phyloP scores from a whole-genome alignment of 2,113 vertebrate species.

The Cichladusa arquata region DNA sequence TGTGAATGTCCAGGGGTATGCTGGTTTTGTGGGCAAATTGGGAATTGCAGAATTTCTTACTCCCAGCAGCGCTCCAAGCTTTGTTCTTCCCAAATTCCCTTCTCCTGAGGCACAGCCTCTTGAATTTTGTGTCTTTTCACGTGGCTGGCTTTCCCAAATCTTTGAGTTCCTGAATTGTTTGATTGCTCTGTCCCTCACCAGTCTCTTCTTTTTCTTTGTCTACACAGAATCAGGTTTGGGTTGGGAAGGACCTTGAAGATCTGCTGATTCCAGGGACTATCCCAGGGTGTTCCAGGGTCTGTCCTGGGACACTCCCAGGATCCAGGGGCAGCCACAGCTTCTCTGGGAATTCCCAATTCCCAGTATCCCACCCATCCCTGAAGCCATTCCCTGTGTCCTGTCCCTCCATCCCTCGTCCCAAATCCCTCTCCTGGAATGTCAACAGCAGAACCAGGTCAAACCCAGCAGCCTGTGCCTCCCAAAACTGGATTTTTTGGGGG shows the following conservation, averaged over 20 bases:
- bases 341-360: background rate
- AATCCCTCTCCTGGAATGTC: background rate
- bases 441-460: background rate
- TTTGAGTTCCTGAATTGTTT: background rate
- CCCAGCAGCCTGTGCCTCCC: background rate
- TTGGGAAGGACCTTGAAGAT: background rate
- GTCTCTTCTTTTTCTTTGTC: background rate
- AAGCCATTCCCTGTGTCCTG: background rate
- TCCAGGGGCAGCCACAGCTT: background rate
- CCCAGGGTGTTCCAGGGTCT: background rate
- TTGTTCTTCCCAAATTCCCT: background rate
- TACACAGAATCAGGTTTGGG: background rate
- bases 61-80: background rate
- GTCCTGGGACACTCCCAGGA: background rate
- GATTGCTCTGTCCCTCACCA: background rate
- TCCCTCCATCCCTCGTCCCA: background rate
- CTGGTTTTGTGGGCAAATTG: no score
- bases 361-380: background rate
- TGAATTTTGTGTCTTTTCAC: background rate
- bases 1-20: background rate
- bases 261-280: rapidly evolving
- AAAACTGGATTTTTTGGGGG: background rate
- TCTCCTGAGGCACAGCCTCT: background rate
- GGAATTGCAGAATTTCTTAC: background rate
- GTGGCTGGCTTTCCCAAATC: background rate